Percentiles rank a stretch among this genome's conserved stretches.
Conservation (phyloP, 1,140 invertebrate genomes). For the Rhizoglyphus robini region DNA sequence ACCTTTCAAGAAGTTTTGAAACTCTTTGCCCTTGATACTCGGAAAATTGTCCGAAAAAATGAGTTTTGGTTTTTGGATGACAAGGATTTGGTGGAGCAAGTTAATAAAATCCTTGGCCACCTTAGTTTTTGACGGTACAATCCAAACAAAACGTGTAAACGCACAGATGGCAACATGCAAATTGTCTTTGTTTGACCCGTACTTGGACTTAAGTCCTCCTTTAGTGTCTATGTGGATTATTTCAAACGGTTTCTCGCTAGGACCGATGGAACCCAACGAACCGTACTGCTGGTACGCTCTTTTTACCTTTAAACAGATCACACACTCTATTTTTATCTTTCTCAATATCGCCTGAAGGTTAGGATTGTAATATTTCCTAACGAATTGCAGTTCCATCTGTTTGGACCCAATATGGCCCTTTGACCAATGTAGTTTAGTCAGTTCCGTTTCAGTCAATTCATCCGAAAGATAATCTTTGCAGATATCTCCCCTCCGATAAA, state of each 20-base stretch:
- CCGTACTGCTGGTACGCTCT: neutral
- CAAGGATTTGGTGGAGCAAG: neutral
- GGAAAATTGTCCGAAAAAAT: slow-evolving; percentile 16
- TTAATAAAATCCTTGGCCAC: slow-evolving; percentile 7
- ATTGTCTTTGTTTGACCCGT: neutral
- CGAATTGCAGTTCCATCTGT: neutral
- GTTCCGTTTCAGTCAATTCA: neutral
- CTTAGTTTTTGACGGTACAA: slow-evolving; percentile 6
- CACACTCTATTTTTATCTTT: neutral
- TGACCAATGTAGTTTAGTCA: neutral
- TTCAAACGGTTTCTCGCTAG: slow-evolving; percentile 5
- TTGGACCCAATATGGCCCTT: neutral
- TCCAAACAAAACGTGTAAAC: slow-evolving; percentile 9
- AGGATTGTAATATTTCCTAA: neutral
- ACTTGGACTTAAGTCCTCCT: slow-evolving; percentile 1
- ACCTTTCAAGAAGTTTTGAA: neutral
- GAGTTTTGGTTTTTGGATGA: neutral
- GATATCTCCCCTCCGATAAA: neutral
- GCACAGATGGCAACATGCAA: slow-evolving; percentile 16
- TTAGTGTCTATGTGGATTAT: slow-evolving; percentile 19
- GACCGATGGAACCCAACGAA: neutral
- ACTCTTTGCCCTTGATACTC: neutral
- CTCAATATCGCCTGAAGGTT: neutral
- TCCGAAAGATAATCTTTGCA: neutral
- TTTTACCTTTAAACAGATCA: neutral